Base-by-base conservation (phyloP, 2,888 invertebrate genomes). In the Koerneria pararmatus region DNA sequence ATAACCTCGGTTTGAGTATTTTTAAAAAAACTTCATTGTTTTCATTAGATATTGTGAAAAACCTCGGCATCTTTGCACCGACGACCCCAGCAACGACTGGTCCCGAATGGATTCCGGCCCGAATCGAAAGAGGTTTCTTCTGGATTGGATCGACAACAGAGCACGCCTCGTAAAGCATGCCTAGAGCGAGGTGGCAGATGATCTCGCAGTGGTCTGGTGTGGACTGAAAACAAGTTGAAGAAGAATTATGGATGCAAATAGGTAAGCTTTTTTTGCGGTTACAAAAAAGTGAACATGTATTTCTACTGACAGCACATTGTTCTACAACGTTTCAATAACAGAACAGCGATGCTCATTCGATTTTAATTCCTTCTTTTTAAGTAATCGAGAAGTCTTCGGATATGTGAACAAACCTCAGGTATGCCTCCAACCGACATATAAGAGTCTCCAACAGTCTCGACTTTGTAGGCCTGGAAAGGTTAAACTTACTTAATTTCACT, bases 151-250 rank as follows among this genome's bases (percentile, higher is more conserved):
- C 79, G 34, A 72, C 67, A 8, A 82, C 81, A 11, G 72, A 71
- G 19, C 75, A 68, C 1, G 84, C 79, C 64, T 79, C 80, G 71
- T 74, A 75, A 5, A 83, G 65, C 82, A 84, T 83, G 49, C 80
- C 83, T 29, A 84, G 64, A 5, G 84, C 83, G 67, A 84, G 69
- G 65, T 82, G 77, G 34, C 82, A 79, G 27, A 84, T 81, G 8
- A 72, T 73, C 63, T 79, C 78, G 46, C 83, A 83, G 68, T 84
- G 84, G 41, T 75, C 76, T 19, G 69, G 73, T 11, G 68, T 69
- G 24, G 61, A 34, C 46, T 41, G 46, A 41, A n/a, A 15, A 41
- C 11, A 41, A 11, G 46, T 41, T n/a, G n/a, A n/a, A n/a, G n/a
- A n/a, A n/a, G n/a, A n/a, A n/a, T n/a, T n/a, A n/a, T n/a, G n/a